phyloP scores from a whole-genome alignment of 2,113 vertebrate species.

The Crotalus tigris region DNA sequence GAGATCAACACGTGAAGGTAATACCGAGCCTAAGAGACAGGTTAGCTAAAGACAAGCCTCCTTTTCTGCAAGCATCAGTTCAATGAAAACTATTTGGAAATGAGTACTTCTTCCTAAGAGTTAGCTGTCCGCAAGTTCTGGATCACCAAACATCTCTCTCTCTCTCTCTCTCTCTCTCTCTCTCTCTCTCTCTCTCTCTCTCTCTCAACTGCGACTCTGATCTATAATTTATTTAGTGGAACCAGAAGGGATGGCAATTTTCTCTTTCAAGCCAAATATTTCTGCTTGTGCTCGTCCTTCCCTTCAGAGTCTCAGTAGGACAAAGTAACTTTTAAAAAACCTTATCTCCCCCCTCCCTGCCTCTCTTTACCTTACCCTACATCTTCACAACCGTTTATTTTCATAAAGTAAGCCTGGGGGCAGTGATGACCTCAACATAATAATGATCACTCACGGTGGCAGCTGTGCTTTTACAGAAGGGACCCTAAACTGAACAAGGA shows the following conservation, averaged over 20 bases:
- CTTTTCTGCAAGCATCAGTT: constrained; percentile 7
- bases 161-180: rapidly evolving
- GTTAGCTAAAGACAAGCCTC: not conserved
- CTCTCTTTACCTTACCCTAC: constrained; percentile 29
- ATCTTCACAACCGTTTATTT: constrained; percentile 76
- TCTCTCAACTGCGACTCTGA: rapidly evolving
- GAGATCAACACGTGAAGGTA: not conserved
- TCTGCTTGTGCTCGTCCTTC: constrained; percentile 54
- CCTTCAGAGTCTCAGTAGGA: constrained; percentile 65
- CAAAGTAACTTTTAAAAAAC: constrained; percentile 63
- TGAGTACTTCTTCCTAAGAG: constrained; percentile 19
- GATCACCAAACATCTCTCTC: not conserved
- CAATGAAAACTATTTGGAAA: not conserved
- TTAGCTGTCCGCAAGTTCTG: constrained; percentile 9
- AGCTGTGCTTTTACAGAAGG: constrained; percentile 63
- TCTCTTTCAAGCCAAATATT: constrained; percentile 29
- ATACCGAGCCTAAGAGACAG: not conserved
- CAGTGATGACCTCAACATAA: constrained; percentile 69
- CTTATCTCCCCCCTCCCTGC: not conserved
- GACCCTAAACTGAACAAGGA: not conserved
- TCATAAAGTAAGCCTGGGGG: constrained; percentile 67
- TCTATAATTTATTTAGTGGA: constrained; percentile 28
- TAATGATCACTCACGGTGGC: constrained; percentile 61
- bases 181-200: rapidly evolving
- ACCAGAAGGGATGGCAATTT: constrained; percentile 39